Base-by-base conservation (phyloP, 2,888 invertebrate species). In the Pristionchus arcanus region DNA sequence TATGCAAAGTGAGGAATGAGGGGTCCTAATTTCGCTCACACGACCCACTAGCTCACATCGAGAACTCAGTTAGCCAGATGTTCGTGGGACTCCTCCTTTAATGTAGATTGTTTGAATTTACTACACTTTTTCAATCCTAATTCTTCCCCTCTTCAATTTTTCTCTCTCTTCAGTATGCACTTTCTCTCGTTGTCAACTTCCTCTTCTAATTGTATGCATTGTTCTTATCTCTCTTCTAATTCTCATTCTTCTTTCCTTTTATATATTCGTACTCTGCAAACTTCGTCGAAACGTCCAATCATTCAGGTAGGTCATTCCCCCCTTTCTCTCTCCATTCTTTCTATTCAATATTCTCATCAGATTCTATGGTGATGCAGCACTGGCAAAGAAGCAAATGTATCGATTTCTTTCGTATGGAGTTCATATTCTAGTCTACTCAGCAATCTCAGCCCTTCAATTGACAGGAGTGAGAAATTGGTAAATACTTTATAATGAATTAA, bases 201-300 rank as follows among this genome's bases (percentile, higher is more conserved):
- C 93, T 81, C 91, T 93, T 16, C 90, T 93, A 34, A 90, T 93
- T 63, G 90, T 92, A 21, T 91, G 91, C 11, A 92, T 93, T 71
- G 87, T 89, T 13, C 90, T 93, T 31, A 90, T 93, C 59, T 90
- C 91, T 16, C 88, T 93, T 25, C 89, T 93, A n/a, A 89, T 93
- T 84, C 90, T 91, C 88, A 91, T 91, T 81, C 89, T 92, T n/a
- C 49, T 92, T 53, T 34, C 89, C 19, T 92, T 92, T 66, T 93
- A 92, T 74, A 86, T 89, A 37, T 91, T 91, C 37, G 92, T 93
- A 31, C 71, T 92, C 31, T 90, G 77, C 37, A 92, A 84, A 55
- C 84, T 84, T 21, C 28, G 34, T 77, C 77, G 77, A 34, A 77
- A 77, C 21, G 77, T 77, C 21, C 42, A 42, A 16, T 77, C 77